Conservation (phyloP, 1,140 invertebrate species). For the Nomia melanderi region DNA sequence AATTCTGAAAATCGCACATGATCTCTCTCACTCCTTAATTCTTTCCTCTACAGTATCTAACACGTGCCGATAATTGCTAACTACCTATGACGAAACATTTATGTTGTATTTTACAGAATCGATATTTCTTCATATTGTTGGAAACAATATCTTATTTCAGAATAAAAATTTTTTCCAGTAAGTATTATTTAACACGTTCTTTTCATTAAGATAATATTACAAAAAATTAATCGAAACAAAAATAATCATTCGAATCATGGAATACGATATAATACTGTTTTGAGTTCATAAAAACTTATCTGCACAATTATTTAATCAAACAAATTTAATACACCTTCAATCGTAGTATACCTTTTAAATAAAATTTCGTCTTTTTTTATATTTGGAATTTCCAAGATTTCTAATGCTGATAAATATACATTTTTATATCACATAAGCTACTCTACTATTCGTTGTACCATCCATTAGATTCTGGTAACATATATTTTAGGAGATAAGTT, state of each 20-base stretch:
- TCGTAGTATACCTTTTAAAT: neutral
- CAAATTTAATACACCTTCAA: no score
- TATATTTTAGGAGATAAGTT: neutral
- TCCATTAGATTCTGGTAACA: neutral
- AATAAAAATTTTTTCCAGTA: no score
- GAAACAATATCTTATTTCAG: no score
- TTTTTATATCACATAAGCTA: neutral
- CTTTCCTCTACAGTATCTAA: neutral
- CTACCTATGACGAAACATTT: neutral
- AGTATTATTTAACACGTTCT: no score
- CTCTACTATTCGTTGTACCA: neutral
- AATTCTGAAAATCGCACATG: neutral
- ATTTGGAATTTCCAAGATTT: neutral
- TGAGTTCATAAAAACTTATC: neutral
- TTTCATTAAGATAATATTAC: no score
- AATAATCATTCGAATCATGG: neutral
- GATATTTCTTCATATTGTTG: neutral
- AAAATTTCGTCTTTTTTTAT: neutral
- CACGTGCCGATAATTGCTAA: constrained; percentile 9
- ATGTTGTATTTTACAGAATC: neutral
- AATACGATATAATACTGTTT: neutral
- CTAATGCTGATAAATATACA: neutral
- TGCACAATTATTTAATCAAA: neutral
- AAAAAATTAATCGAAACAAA: neutral
- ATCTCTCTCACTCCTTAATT: neutral